Conservation (phyloP, 2,113 vertebrate genomes). For the Cryptomyrus ogoouensis region DNA sequence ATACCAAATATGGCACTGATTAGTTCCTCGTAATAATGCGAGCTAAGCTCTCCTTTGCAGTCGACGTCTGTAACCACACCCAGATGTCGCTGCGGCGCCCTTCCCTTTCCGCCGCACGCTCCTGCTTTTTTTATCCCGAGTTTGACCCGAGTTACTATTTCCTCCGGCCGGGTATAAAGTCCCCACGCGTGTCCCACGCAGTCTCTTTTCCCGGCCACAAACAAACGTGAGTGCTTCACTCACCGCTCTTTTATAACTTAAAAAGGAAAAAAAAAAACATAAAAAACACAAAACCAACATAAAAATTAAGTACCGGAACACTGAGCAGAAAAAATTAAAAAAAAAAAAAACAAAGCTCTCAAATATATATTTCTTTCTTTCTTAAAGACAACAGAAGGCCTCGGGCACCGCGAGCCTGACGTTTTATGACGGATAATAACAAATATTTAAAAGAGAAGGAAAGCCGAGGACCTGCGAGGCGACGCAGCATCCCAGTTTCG, state of each 20-base stretch:
- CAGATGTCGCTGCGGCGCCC: constrained; percentile 63
- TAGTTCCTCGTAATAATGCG: neutral
- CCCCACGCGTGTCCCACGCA: constrained; percentile 52
- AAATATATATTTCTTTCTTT: constrained; percentile 36
- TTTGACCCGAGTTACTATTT: constrained; percentile 58
- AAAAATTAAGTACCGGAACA: constrained; percentile 50
- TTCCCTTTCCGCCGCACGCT: constrained; percentile 52
- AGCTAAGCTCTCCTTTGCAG: neutral
- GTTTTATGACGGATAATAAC: constrained; percentile 37
- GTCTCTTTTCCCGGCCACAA: constrained; percentile 65
- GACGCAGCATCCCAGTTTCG: constrained; percentile 2
- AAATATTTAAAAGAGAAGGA: constrained; percentile 12
- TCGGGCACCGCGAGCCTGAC: constrained; percentile 37
- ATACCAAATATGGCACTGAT: neutral
- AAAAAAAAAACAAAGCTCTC: constrained; percentile 42
- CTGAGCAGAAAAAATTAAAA: constrained; percentile 32
- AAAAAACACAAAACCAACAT: constrained; percentile 56
- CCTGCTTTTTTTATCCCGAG: constrained; percentile 35
- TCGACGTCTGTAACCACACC: constrained; percentile 22
- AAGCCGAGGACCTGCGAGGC: constrained; percentile 12
- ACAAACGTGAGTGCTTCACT: constrained; percentile 68
- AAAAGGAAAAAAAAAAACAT: constrained; percentile 50
- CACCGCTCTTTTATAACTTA: constrained; percentile 62
- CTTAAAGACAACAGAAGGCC: constrained; percentile 36
- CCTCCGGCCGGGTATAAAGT: constrained; percentile 66